A percentile compares a stretch with the other conserved stretches of the same genome.
Evolutionary conservation across 2,888 invertebrate genomes (phyloP).

Genomic region (Chymomyza fuscimana): DNA sequence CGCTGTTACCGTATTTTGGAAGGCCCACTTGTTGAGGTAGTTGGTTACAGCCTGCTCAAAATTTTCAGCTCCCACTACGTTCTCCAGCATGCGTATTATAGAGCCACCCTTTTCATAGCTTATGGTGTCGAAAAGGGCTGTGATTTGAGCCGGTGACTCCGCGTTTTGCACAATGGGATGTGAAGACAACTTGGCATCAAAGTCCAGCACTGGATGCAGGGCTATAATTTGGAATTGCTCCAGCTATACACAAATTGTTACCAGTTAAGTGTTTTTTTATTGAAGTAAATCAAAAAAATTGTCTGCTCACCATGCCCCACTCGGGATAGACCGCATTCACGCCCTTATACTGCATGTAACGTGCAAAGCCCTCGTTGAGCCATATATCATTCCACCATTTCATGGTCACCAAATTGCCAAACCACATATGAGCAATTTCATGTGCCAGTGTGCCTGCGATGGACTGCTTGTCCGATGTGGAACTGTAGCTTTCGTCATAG

Average conservation of each 20-base stretch:
- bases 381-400: constrained; percentile 95
- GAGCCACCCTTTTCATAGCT: constrained; percentile 95
- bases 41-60: constrained; percentile 87
- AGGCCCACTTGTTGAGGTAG: constrained; percentile 86
- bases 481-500: constrained; percentile 86
- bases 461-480: constrained; percentile 87
- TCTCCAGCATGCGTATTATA: constrained; percentile 91
- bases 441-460: constrained; percentile 92
- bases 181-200: constrained; percentile 89
- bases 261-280: background rate
- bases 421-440: constrained; percentile 97
- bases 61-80: constrained; percentile 84
- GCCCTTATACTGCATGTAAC: constrained; percentile 91
- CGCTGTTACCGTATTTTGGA: constrained; percentile 88
- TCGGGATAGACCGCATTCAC: constrained; percentile 85
- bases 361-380: constrained; percentile 96
- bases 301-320: constrained; percentile 86
- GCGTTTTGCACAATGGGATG: constrained; percentile 94
- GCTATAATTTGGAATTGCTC: constrained; percentile 87
- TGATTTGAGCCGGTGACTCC: constrained; percentile 91
- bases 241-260: constrained; percentile 81
- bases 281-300: background rate
- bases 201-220: constrained; percentile 85
- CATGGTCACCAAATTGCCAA: constrained; percentile 94
- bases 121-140: constrained; percentile 92